Conservation (phyloP, 2,888 invertebrate genomes). For the Diaphora mendica region DNA sequence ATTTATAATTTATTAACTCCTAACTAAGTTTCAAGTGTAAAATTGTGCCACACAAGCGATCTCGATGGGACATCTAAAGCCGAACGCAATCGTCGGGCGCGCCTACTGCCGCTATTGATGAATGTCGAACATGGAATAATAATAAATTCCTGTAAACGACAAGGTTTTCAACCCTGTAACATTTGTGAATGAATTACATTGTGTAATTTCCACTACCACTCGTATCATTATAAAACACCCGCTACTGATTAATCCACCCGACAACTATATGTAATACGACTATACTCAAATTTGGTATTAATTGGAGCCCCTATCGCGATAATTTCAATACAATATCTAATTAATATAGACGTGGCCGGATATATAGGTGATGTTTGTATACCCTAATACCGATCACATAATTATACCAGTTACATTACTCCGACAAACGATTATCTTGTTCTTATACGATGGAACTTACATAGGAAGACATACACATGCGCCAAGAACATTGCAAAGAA, state of each 20-base stretch:
- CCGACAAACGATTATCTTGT: constrained; percentile 68
- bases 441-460: constrained; percentile 77
- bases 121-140: constrained; percentile 64
- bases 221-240: constrained; percentile 74
- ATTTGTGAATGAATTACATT: constrained; percentile 58
- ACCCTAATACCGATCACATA: constrained; percentile 73
- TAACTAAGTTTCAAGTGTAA: constrained; percentile 82
- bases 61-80: constrained; percentile 73
- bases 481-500: constrained; percentile 65
- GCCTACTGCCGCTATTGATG: constrained; percentile 51
- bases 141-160: constrained; percentile 72
- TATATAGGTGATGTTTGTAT: constrained; percentile 70
- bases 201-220: constrained; percentile 67
- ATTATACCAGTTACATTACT: constrained; percentile 57
- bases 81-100: constrained; percentile 58
- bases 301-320: constrained; percentile 71
- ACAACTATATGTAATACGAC: constrained; percentile 65
- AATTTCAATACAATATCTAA: constrained; percentile 70
- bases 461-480: constrained; percentile 83
- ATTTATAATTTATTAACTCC: constrained; percentile 82
- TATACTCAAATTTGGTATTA: constrained; percentile 66
- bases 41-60: constrained; percentile 83
- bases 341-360: constrained; percentile 77
- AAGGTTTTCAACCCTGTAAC: constrained; percentile 73
- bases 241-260: constrained; percentile 68